Evolutionary conservation across 2,888 invertebrate species (phyloP), one percentile per base, ranked within the genome.

Genomic region (Epistrophe grossulariae): DNA sequence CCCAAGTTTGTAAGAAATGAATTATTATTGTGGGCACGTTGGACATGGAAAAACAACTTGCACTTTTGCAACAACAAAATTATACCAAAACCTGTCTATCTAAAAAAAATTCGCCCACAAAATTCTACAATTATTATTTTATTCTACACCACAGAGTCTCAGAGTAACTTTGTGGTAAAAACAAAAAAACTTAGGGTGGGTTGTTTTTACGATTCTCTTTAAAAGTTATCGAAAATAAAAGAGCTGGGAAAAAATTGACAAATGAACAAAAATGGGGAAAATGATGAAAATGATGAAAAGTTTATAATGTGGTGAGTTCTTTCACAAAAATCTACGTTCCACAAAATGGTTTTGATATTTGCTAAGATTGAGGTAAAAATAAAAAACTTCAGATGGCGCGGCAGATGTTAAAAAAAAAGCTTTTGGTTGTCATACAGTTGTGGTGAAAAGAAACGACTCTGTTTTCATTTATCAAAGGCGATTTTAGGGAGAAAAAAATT

Each of bases 41-140:
- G 52, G 60, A 76, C 68, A 79, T 87, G 79, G 55, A 72, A 82
- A 73, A 76, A 79, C 79, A 83, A 87, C 82, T 87, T 83, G 83
- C 83, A 83, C 83, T 83, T 87, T 87, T 87, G 40, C 78, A 78
- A 71, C 43, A 78, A 62, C 40, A 62, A 62, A 38, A 24, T 35
- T 13, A 31, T 17, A 24, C 24, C n/a, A 11, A 62, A 64, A n/a
- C n/a, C n/a, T n/a, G n/a, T 40, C 64, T 62, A 52, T 38, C 68
- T 38, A 13, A 2, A 68, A 43, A 6, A 4, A 31, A 31, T 31
- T 40, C 50, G 59, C 82, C 82, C 73, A 83, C 38, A 57, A 57
- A 64, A 50, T 6, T 50, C 8, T 38, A 35, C 1, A 8, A 7
- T n/a, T 8, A 35, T 31, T 6, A 31, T 31, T 28, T 31, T 31